Evolutionary conservation across 2,888 invertebrate genomes (phyloP), one percentile per base, ranked within the genome.

Genomic region (Eutolmus rufibarbis): DNA sequence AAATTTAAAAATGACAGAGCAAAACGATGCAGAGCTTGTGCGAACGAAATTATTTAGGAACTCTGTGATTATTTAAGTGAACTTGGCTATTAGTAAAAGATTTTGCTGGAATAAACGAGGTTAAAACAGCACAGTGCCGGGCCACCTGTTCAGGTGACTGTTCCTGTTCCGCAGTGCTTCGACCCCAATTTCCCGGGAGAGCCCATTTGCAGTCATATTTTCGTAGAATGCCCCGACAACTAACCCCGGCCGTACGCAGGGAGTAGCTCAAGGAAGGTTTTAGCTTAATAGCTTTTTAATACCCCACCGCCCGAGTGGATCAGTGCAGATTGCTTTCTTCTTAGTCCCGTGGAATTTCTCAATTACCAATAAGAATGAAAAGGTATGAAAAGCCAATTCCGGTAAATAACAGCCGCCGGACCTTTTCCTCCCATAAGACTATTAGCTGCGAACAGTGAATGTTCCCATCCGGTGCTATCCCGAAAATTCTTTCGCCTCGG

Each of bases 371-470:
- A 85, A 74, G 74, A 85, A 85, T 85, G 74, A 46, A 74, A 85
- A 85, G 85, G 85, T 85, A 85, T 85, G 85, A 85, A 85, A 85
- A 85, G 46, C 85, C 85, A 85, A 85, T 85, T 85, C 74, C 74
- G 57, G 43, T 43, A 85, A 85, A 85, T 46, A 85, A 85, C 85
- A 85, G 12, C 37, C 31, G 19, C 56, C 57, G 82, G 57, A 82
- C 82, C 82, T 82, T 82, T 66, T 40, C 82, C 16, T 66, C 34
- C 82, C 66, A 82, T 56, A 57, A 82, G 82, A 82, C 82, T 82
- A 82, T 82, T 82, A 82, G 82, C 82, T 82, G 79, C 40, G 28
- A 57, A 34, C 34, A 82, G 37, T 28, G 37, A 57, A 82, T 37
- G 19, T 40, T 82, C 14, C 34, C 34, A n/a, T 19, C 28, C 82